These are phyloP conservation scores for Atethmia centrago DNA, from an alignment of 2,888 invertebrate genomes.

Conservation along the genomic window DNA sequence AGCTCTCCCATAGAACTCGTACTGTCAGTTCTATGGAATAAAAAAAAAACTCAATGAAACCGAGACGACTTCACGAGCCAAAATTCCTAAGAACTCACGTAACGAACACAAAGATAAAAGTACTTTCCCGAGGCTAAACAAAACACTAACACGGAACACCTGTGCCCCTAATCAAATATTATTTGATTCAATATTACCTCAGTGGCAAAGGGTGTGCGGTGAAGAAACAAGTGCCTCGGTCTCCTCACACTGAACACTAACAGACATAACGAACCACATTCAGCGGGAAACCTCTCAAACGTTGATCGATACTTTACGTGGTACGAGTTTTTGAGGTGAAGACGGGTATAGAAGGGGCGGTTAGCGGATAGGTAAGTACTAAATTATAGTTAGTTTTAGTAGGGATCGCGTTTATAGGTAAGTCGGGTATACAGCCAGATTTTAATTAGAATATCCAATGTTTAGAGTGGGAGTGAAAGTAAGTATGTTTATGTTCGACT, in stretches of 20 bases:
- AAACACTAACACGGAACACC: conserved; percentile 75
- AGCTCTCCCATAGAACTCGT: not conserved
- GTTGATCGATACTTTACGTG: conserved; percentile 83
- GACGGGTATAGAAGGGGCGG: conserved; percentile 33
- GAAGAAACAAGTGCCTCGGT: conserved; percentile 77
- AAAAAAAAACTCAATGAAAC: conserved; percentile 7
- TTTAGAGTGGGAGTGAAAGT: too few relatives aligned
- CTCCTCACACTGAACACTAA: conserved; percentile 75
- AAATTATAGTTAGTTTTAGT: not conserved
- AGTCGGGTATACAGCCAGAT: too few relatives aligned
- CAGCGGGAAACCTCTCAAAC: conserved; percentile 82
- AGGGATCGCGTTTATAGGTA: not conserved
- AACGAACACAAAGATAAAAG: conserved; percentile 61
- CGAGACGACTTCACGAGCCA: conserved; percentile 3
- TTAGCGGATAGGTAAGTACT: conserved; percentile 6
- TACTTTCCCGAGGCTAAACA: conserved; percentile 69
- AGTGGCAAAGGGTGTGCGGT: conserved; percentile 63
- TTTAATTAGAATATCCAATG: too few relatives aligned
- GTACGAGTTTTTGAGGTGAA: conserved; percentile 64
- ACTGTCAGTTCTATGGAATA: not conserved
- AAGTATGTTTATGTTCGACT: not conserved
- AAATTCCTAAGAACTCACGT: conserved; percentile 43
- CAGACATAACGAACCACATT: conserved; percentile 86
- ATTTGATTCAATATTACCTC: conserved; percentile 84
- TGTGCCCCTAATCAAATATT: conserved; percentile 83